Evolutionary conservation across 2,113 vertebrate species (phyloP).

Genomic region (Nothobranchius kuhntae): DNA sequence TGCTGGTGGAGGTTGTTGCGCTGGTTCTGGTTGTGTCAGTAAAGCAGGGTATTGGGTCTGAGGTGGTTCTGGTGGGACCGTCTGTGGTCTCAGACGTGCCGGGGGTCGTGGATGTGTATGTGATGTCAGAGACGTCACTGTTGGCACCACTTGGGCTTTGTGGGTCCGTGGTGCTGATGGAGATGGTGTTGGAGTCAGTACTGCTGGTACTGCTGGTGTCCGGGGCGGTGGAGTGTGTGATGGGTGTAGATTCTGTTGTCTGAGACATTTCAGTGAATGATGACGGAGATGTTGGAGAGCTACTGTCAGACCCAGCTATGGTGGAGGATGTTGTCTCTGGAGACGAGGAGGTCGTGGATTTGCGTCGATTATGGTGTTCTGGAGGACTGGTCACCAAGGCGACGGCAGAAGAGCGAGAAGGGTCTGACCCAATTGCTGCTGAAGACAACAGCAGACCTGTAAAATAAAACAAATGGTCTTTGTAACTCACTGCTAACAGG

Average conservation of each 20-base stretch:
- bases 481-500: neutral
- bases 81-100: too few species aligned
- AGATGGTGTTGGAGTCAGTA: neutral
- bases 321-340: neutral
- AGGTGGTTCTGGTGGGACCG: too few species aligned
- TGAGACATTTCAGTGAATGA: neutral
- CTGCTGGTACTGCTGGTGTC: too few species aligned
- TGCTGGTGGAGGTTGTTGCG: neutral
- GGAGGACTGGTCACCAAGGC: fast-evolving
- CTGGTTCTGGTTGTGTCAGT: neutral
- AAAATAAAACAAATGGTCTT: neutral
- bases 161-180: neutral
- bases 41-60: neutral
- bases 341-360: too few species aligned
- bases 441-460: conserved; percentile 39
- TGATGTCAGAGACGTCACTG: neutral
- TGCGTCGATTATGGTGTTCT: too few species aligned
- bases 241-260: neutral
- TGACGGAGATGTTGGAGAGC: neutral
- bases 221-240: neutral
- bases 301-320: neutral
- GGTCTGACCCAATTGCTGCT: neutral
- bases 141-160: neutral
- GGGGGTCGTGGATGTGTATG: too few species aligned
- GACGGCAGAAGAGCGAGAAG: too few species aligned